Evolutionary conservation across 2,113 vertebrate species (phyloP).

Genomic region (Cryptotis parvus): DNA sequence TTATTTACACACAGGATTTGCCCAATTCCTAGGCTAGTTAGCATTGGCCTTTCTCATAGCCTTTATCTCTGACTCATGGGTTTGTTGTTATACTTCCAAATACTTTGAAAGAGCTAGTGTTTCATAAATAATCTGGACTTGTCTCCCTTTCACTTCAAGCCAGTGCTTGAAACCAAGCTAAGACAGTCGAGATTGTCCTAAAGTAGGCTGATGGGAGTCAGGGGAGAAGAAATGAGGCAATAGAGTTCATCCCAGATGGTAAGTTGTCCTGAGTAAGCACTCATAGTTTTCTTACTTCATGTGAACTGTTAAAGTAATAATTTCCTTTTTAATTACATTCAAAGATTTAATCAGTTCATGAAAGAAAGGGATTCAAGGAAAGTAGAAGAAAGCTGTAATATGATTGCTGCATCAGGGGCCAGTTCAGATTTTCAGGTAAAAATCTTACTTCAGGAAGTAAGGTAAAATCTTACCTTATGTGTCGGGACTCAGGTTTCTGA

Average conservation of each 20-base stretch:
- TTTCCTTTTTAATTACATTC: not conserved
- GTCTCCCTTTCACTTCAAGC: not conserved
- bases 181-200: not conserved
- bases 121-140: not conserved
- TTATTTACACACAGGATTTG: not conserved
- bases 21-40: not conserved
- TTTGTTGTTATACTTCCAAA: not conserved
- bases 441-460: too few relatives aligned
- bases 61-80: not conserved
- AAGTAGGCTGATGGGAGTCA: not conserved
- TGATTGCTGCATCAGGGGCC: not conserved
- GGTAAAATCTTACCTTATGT: too few relatives aligned
- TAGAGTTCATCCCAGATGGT: not conserved
- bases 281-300: not conserved
- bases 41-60: not conserved
- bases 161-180: rapidly evolving
- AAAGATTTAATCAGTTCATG: slow-evolving; percentile 22
- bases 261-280: not conserved
- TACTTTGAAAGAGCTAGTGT: not conserved
- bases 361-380: not conserved
- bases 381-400: not conserved
- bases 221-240: not conserved
- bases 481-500: too few relatives aligned
- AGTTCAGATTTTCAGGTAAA: too few relatives aligned
- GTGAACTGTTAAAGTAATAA: not conserved